Percentiles rank a stretch among this genome's conserved stretches.
Conservation (phyloP, 2,888 invertebrate genomes). For the Nemurella pictetii region DNA sequence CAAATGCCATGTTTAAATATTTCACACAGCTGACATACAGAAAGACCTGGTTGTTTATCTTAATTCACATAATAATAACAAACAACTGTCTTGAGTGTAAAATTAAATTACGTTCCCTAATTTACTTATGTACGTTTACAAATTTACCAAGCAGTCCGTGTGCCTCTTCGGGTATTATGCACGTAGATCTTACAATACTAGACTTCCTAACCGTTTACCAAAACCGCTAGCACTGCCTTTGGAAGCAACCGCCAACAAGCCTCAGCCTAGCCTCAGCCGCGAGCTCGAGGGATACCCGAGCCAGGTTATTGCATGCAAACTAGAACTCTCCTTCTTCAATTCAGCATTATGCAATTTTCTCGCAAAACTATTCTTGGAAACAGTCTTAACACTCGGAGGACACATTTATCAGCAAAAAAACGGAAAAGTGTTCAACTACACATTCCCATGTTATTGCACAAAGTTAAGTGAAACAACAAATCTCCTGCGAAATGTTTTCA, state of each 20-base stretch:
- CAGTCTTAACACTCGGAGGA: background rate
- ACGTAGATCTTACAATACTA: background rate
- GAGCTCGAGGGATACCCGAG: background rate
- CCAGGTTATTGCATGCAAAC: background rate
- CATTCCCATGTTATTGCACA: background rate
- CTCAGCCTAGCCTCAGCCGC: background rate
- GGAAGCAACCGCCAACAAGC: background rate
- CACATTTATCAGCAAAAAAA: background rate
- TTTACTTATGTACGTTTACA: slow-evolving; percentile 6
- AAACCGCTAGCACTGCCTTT: background rate
- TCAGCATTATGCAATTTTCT: background rate
- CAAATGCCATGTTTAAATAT: background rate
- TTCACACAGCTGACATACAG: background rate
- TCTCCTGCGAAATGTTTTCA: background rate
- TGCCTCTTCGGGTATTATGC: background rate
- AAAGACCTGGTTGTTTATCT: slow-evolving; percentile 1
- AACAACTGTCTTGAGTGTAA: slow-evolving; percentile 21
- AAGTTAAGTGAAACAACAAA: background rate
- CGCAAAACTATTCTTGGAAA: background rate
- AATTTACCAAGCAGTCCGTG: background rate
- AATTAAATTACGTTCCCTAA: slow-evolving; percentile 19
- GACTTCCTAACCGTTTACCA: background rate
- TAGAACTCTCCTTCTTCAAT: background rate
- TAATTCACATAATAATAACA: slow-evolving; percentile 2
- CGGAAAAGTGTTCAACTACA: background rate